phyloP scores from a whole-genome alignment of 2,113 vertebrate species.

The Mirounga angustirostris region DNA sequence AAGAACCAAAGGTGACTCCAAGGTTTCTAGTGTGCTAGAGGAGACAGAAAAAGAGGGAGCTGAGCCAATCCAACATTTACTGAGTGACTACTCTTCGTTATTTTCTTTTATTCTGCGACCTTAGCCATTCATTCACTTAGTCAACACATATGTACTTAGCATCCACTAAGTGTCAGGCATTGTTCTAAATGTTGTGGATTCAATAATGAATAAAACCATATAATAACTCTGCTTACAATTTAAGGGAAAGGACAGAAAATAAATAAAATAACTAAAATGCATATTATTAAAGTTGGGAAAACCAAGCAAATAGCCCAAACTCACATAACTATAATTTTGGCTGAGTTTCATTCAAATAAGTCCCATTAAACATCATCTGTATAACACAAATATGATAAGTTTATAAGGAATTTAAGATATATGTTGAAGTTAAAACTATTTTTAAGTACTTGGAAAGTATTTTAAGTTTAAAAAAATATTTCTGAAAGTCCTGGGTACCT shows the following conservation, averaged over 20 bases:
- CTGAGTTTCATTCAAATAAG: background rate
- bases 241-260: background rate
- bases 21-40: background rate
- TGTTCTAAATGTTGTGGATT: background rate
- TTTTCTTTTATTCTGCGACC: background rate
- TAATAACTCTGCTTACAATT: background rate
- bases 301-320: background rate
- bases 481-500: background rate
- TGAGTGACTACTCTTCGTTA: background rate
- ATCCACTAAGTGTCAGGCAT: background rate
- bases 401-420: background rate
- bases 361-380: background rate
- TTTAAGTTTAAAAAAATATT: slow-evolving; percentile 27
- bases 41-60: background rate
- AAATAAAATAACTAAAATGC: background rate
- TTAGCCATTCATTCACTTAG: background rate
- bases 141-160: background rate
- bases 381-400: background rate
- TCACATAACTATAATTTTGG: background rate
- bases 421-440: slow-evolving; percentile 23
- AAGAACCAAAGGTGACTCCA: background rate
- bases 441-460: slow-evolving; percentile 39
- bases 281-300: background rate
- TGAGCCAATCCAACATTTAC: background rate
- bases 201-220: background rate